These are phyloP conservation scores for Diachasmimorpha longicaudata DNA, from an alignment of 1,140 invertebrate genomes.

Conservation along the genomic window DNA sequence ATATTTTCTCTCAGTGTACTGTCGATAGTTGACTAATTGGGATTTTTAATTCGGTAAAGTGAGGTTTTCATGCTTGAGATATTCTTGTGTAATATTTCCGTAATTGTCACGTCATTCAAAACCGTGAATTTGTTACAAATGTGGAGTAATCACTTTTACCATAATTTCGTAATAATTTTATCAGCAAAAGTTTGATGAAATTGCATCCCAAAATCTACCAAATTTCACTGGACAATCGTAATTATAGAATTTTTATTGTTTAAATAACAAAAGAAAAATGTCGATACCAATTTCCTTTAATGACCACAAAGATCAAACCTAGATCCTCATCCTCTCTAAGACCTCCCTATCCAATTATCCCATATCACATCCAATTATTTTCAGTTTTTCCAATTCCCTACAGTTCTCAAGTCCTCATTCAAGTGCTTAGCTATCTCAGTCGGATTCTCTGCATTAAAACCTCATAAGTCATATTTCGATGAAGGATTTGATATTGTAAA, in stretches of 20 bases:
- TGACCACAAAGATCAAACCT: too few species aligned
- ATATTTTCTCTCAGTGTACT: too few species aligned
- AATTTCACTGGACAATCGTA: too few species aligned
- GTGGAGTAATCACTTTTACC: too few species aligned
- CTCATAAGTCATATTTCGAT: background rate
- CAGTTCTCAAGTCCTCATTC: background rate
- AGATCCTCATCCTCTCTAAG: background rate
- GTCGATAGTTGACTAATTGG: background rate
- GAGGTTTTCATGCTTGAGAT: background rate
- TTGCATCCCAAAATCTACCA: too few species aligned
- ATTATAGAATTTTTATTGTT: too few species aligned
- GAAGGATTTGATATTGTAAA: background rate
- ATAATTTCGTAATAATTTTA: too few species aligned
- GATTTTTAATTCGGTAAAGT: background rate
- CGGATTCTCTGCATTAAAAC: background rate
- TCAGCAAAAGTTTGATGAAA: too few species aligned
- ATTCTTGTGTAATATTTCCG: background rate
- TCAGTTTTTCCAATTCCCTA: background rate
- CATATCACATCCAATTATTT: slow-evolving; percentile 7
- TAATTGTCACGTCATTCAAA: background rate
- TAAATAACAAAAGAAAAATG: too few species aligned
- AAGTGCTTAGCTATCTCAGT: background rate
- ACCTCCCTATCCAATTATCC: background rate
- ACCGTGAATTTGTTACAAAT: too few species aligned
- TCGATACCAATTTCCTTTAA: too few species aligned